Evolutionary conservation across 2,113 vertebrate species (phyloP).

Genomic region (Corythaeola cristata): DNA sequence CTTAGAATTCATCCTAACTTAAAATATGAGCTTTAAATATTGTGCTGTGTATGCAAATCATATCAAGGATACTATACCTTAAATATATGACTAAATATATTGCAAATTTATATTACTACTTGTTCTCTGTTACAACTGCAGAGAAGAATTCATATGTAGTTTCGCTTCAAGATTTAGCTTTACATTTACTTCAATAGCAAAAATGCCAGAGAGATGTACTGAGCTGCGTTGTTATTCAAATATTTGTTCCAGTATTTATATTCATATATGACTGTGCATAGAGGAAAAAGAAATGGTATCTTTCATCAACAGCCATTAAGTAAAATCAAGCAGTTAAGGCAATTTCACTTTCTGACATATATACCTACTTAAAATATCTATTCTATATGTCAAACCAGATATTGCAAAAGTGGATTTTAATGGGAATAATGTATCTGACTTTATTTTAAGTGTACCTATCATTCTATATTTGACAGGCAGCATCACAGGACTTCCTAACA

Average conservation of each 20-base stretch:
- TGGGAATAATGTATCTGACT: background rate
- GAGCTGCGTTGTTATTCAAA: slow-evolving; percentile 6
- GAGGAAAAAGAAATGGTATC: background rate
- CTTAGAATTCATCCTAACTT: background rate
- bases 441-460: background rate
- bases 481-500: background rate
- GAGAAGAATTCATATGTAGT: background rate
- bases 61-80: background rate
- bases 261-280: slow-evolving; percentile 6
- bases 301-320: slow-evolving; percentile 46
- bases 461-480: background rate
- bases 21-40: background rate
- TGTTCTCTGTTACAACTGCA: background rate
- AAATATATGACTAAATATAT: background rate
- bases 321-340: slow-evolving; percentile 24
- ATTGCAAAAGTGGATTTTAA: slow-evolving; percentile 46
- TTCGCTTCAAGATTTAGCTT: background rate
- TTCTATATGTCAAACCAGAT: slow-evolving; percentile 6
- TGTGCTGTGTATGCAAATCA: background rate
- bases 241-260: slow-evolving; percentile 48
- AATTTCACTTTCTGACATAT: slow-evolving; percentile 42
- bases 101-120: background rate
- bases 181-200: background rate
- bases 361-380: slow-evolving; percentile 20
- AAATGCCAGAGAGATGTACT: background rate